Conservation (phyloP, 2,797 vertebrate genomes). For the Linurgus olivaceus region DNA sequence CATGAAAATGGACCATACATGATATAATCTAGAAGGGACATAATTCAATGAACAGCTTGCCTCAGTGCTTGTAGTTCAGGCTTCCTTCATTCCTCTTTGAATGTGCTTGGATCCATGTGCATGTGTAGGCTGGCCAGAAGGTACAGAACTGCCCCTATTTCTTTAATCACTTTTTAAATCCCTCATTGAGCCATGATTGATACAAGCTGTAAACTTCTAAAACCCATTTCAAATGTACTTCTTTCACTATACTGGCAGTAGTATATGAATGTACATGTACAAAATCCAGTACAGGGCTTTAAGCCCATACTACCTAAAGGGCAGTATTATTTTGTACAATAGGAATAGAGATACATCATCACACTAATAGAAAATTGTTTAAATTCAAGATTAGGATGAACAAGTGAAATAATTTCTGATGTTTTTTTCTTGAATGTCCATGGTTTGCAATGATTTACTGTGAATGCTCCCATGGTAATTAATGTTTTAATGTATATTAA, state of each 20-base stretch:
- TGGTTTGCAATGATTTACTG: neutral
- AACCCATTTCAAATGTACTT: neutral
- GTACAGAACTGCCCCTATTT: neutral
- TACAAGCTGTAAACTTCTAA: neutral
- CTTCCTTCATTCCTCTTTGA: neutral
- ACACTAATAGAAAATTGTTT: neutral
- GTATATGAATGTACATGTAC: neutral
- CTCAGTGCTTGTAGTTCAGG: neutral
- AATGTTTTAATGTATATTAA: constrained; percentile 49
- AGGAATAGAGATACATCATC: neutral
- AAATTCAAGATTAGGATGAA: neutral
- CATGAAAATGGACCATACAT: neutral
- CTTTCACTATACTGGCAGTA: neutral
- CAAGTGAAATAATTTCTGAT: neutral
- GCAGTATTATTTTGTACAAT: neutral
- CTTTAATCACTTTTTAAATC: neutral
- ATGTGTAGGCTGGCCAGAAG: neutral
- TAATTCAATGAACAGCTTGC: neutral
- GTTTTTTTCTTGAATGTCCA: neutral
- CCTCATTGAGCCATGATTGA: neutral
- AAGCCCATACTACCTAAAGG: neutral
- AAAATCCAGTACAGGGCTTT: neutral
- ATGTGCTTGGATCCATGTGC: neutral
- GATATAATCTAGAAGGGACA: accelerated
- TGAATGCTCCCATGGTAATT: constrained; percentile 23